Evolutionary conservation across 2,888 invertebrate genomes (phyloP).

Genomic region (Strigamia transsilvanica): DNA sequence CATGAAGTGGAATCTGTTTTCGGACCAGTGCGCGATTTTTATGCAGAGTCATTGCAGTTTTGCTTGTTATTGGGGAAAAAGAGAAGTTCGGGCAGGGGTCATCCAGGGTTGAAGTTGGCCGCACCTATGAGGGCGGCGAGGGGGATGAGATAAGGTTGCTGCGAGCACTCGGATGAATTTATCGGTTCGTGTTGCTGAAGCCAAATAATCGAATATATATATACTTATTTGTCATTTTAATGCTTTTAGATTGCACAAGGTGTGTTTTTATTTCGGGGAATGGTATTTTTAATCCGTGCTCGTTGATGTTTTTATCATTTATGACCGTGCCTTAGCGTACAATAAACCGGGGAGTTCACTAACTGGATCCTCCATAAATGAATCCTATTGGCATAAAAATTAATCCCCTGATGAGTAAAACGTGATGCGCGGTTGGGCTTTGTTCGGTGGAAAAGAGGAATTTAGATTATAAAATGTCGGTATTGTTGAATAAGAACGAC

Average conservation of each 20-base stretch:
- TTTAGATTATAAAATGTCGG: neutral
- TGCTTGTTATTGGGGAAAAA: neutral
- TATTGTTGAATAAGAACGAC: no score
- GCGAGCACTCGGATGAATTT: neutral
- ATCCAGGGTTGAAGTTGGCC: neutral
- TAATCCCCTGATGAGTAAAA: slow-evolving; percentile 15
- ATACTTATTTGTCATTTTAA: neutral
- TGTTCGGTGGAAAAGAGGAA: neutral
- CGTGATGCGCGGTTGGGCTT: slow-evolving; percentile 1
- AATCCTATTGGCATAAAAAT: neutral
- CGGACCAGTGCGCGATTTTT: slow-evolving; percentile 16
- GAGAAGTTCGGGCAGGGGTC: neutral
- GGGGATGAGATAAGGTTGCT: neutral
- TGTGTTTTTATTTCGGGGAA: no score
- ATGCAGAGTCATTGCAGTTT: slow-evolving; percentile 29
- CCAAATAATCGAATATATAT: neutral
- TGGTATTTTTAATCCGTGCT: neutral
- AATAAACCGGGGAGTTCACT: slow-evolving; percentile 9
- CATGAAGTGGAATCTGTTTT: slow-evolving; percentile 15
- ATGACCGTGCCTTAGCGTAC: slow-evolving; percentile 14
- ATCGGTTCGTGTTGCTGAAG: neutral
- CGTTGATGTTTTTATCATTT: slow-evolving; percentile 22
- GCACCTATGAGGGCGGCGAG: slow-evolving; percentile 14
- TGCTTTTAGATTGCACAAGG: no score
- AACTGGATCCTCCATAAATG: slow-evolving; percentile 16